A percentile compares a stretch with the other conserved stretches of the same genome.
These are phyloP conservation scores for Eristalinus aeneus DNA, from an alignment of 2,888 invertebrate genomes.

Conservation along the genomic window DNA sequence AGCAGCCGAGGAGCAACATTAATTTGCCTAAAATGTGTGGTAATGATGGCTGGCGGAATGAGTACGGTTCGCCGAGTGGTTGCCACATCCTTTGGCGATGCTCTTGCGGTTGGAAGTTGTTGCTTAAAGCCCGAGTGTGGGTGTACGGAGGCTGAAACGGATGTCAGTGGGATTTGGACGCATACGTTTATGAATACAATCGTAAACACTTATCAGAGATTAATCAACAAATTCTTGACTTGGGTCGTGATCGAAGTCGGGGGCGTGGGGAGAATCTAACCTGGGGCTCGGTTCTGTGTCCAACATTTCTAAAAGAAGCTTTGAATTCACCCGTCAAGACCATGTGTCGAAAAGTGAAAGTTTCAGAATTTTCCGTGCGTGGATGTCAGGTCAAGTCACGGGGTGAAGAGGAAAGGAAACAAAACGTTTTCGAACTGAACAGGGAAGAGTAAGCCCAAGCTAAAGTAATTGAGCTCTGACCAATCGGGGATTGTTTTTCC, in stretches of 20 bases:
- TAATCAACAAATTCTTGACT: not conserved
- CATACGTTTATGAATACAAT: not conserved
- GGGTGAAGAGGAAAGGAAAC: too few species aligned
- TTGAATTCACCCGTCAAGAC: not conserved
- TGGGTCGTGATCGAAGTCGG: not conserved
- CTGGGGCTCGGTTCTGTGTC: not conserved
- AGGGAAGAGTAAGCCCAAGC: too few species aligned
- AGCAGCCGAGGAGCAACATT: constrained; percentile 1
- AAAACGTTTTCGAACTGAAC: too few species aligned
- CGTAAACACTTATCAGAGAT: not conserved
- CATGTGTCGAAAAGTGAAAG: not conserved
- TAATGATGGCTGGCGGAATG: constrained; percentile 31
- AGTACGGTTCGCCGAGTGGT: constrained; percentile 5
- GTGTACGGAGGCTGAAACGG: not conserved
- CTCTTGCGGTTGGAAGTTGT: not conserved
- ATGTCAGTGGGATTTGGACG: not conserved
- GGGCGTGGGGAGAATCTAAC: not conserved
- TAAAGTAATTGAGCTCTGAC: too few species aligned
- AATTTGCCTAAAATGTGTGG: constrained; percentile 48
- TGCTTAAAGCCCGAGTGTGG: not conserved
- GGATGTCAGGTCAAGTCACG: too few species aligned
- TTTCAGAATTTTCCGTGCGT: too few species aligned
- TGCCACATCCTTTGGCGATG: not conserved
- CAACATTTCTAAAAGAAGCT: not conserved
- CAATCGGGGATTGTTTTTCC: too few species aligned